Conservation (phyloP, 2,113 vertebrate species). For the Eulemur macaco region DNA sequence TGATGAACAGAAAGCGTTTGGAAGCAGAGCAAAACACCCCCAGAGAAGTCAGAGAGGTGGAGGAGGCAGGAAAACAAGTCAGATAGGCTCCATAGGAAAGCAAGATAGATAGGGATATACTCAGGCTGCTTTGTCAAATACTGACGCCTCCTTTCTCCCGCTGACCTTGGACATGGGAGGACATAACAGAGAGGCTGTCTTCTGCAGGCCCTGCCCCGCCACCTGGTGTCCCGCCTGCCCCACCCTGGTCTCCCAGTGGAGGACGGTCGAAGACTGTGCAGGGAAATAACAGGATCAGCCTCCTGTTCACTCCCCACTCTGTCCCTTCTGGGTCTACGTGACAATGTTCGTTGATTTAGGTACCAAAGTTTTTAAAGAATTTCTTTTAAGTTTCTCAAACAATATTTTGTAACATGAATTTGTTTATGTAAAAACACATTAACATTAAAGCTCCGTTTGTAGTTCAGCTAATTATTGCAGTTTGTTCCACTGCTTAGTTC, state of each 20-base stretch:
- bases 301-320: accelerated
- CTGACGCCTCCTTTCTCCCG: too few relatives aligned
- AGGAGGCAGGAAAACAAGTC: not conserved
- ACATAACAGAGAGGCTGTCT: accelerated
- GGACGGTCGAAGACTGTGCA: not conserved
- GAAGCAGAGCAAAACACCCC: not conserved
- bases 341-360: not conserved
- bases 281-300: accelerated
- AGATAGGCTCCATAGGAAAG: not conserved
- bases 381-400: not conserved
- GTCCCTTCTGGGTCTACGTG: not conserved
- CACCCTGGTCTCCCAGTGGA: not conserved
- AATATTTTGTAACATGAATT: not conserved
- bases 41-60: not conserved
- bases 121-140: not conserved
- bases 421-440: conserved; percentile 50
- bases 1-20: not conserved
- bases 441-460: conserved; percentile 38
- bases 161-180: not conserved
- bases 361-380: not conserved
- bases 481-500: conserved; percentile 73
- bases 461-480: conserved; percentile 69
- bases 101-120: not conserved
- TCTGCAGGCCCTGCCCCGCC: accelerated
- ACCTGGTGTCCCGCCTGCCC: not conserved